Evolutionary conservation across 2,797 vertebrate species (phyloP), one percentile per base, ranked within the genome.

Genomic region (Thripadectes ignobilis): DNA sequence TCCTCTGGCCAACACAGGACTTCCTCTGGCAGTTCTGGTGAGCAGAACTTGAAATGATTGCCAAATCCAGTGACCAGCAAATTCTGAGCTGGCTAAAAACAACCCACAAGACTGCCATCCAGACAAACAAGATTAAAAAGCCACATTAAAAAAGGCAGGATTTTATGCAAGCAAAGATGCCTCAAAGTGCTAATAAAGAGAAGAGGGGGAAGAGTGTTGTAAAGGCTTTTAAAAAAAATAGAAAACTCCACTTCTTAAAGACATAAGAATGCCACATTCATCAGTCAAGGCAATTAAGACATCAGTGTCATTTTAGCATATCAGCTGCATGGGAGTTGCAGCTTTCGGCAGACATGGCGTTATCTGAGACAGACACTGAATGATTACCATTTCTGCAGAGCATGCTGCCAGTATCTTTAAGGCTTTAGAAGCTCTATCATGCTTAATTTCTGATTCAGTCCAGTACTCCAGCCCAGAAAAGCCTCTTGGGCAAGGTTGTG

Each of bases 31-130:
- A 95, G 86, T 97, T 97, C 95, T 96, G 95, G 94, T 97, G 96
- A 96, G 96, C 95, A 98, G 94, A 96, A 94, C 75, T 93, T 83
- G 81, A 79, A 97, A 93, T 73, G 39, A 84, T 79, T 97, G 97
- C 97, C 97, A 98, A 97, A 97, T 97, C 95, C 95, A 97, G 79
- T 89, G 94, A 97, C 96, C 97, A 96, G 96, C 95, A 97, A 97
- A 96, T 97, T 98, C 96, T 95, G 91, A 97, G 95, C 97, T 96
- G 96, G 97, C 97, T 98, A 96, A 98, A 98, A 98, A 98, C 96
- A 98, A 97, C 95, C 95, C 81, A 91, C 80, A 95, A 89, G 81
- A 97, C 86, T 85, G 55, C 59, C 51, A 57, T 97, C 97, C 98
- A 98, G 98, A 98, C 97, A 98, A 98, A 98, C 95, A 98, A 82